phyloP scores from a whole-genome alignment of 2,113 vertebrate species.

The Girardinichthys multiradiatus region DNA sequence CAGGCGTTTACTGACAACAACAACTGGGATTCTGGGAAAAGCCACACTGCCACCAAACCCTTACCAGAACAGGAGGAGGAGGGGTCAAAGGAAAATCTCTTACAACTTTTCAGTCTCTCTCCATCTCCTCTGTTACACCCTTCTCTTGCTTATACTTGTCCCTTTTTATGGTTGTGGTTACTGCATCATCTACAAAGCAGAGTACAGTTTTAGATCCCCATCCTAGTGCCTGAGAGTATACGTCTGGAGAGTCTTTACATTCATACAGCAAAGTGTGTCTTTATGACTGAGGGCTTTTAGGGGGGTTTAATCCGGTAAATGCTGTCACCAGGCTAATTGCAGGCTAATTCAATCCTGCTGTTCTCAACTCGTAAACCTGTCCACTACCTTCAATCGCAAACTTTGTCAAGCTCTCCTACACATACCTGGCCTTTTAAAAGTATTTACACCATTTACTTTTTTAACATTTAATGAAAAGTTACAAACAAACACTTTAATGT shows the following conservation, averaged over 20 bases:
- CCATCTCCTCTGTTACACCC: conserved; percentile 36
- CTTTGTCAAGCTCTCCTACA: conserved; percentile 11
- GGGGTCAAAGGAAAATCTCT: conserved; percentile 41
- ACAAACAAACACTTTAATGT: neutral
- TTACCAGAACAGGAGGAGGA: conserved; percentile 72
- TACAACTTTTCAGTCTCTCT: conserved; percentile 51
- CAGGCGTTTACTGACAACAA: conserved; percentile 46
- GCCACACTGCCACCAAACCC: conserved; percentile 51
- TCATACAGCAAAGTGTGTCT: conserved; percentile 31
- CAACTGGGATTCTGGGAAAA: conserved; percentile 70
- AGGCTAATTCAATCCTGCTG: conserved; percentile 78
- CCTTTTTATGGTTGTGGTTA: conserved; percentile 64
- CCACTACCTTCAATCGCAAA: conserved; percentile 51
- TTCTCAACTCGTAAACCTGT: conserved; percentile 68
- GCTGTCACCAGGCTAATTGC: conserved; percentile 79
- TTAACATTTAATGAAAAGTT: neutral
- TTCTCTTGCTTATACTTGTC: conserved; percentile 30
- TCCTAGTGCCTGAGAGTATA: conserved; percentile 2
- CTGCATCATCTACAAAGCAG: conserved; percentile 61
- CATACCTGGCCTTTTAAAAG: neutral
- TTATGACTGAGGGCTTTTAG: conserved; percentile 61
- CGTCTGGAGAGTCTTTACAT: conserved; percentile 45
- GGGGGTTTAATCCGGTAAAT: conserved; percentile 74
- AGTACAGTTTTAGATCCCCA: conserved; percentile 19
- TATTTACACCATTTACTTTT: too few relatives aligned